Conservation (phyloP, 2,113 vertebrate species). For the Murina feae region DNA sequence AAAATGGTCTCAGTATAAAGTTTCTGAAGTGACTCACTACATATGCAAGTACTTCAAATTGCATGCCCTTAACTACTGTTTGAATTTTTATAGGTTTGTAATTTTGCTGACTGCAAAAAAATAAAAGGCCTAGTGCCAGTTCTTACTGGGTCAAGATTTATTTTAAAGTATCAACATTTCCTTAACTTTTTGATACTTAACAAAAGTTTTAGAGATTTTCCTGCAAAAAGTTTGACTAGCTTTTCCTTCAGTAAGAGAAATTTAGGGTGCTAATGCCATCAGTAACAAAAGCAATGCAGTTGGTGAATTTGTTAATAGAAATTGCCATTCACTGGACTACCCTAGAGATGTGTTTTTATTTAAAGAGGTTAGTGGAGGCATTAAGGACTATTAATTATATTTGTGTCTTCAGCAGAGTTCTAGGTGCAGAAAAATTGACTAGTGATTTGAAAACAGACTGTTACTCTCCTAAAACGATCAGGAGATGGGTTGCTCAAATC, state of each 20-base stretch:
- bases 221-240: not conserved
- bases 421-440: not conserved
- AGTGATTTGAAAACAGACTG: not conserved
- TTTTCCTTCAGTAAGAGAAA: conserved; percentile 6
- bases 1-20: conserved; percentile 27
- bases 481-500: not conserved
- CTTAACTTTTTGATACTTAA: conserved; percentile 28
- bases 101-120: conserved; percentile 59
- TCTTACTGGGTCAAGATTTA: conserved; percentile 64
- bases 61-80: conserved; percentile 36
- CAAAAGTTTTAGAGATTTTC: conserved; percentile 21
- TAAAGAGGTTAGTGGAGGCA: not conserved
- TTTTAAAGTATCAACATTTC: conserved; percentile 60
- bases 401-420: not conserved
- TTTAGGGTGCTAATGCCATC: not conserved
- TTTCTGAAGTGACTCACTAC: conserved; percentile 47
- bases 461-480: not conserved
- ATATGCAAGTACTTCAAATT: conserved; percentile 26
- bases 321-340: not conserved
- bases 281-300: not conserved
- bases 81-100: conserved; percentile 52
- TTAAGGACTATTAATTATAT: not conserved
- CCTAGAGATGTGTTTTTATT: not conserved
- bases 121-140: conserved; percentile 45
- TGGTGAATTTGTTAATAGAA: not conserved